Evolutionary conservation across 2,888 invertebrate genomes (phyloP), one percentile per base, ranked within the genome.

Genomic region (Punctoribates punctum): DNA sequence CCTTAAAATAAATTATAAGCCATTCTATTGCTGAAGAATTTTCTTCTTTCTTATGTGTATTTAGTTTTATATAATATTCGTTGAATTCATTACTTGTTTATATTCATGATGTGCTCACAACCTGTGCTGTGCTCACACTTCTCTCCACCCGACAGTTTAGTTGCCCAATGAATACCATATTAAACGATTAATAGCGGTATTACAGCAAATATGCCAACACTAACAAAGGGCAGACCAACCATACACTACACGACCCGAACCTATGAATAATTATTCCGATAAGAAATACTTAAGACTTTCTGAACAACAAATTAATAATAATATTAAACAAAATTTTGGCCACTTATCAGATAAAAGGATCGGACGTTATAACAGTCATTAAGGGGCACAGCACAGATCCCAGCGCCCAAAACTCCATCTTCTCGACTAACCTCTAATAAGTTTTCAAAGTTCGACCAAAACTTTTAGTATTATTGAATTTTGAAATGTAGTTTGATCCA

Each of bases 141-240:
- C 72, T 72, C 72, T 72, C 72, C 72, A 46, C 72, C 72, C 72
- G 72, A 72, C 48, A 72, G 72, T 72, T 72, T 72, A 72, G 72
- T 72, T 72, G n/a, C 38, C 42, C 72, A 46, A 72, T 72, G 72
- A 72, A 72, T 72, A 72, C 34, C 62, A 72, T 72, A 46, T 72
- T 42, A 72, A 25, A 48, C 25, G 48, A 72, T 72, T 72, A 72
- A 72, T 72, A 72, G 72, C 48, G 13, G 72, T 48, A 65, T 72
- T 72, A 72, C 72, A 72, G 48, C 13, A 46, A 23, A 72, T 72
- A 72, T 46, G n/a, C 27, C 34, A 67, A 27, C 72, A 72, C 46
- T 46, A 72, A 48, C 72, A 70, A 62, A 67, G 38, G 42, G 8
- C 34, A 67, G 20, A 17, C 38, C 25, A 72, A 27, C n/a, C n/a